Percentiles rank a stretch among this genome's conserved stretches.
phyloP scores from a whole-genome alignment of 1,140 invertebrate genomes.

The Ctenoplectra terminalis region DNA sequence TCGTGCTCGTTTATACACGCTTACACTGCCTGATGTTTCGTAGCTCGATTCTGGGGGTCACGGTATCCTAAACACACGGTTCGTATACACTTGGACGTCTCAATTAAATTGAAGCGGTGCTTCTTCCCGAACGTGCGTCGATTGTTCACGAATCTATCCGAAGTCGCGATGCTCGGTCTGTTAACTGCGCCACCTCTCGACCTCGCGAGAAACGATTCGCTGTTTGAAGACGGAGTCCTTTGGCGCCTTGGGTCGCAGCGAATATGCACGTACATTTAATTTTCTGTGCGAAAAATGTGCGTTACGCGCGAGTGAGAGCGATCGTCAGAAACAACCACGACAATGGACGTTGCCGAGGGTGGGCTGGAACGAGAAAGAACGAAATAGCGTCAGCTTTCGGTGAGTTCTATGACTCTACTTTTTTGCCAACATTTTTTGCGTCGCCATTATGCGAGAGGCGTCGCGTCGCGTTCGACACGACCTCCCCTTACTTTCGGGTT shows the following conservation, averaged over 20 bases:
- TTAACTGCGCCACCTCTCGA: background rate
- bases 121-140: background rate
- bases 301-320: background rate
- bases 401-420: background rate
- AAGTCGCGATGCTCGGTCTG: background rate
- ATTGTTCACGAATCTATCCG: background rate
- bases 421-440: too few relatives aligned
- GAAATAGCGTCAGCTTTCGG: background rate
- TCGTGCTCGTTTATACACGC: slow-evolving; percentile 26
- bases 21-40: slow-evolving; percentile 44
- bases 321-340: too few relatives aligned
- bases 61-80: slow-evolving; percentile 21
- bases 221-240: background rate
- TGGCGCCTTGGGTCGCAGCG: background rate
- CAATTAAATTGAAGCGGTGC: slow-evolving; percentile 50
- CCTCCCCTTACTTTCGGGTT: too few relatives aligned
- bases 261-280: background rate
- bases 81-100: slow-evolving; percentile 60
- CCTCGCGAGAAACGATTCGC: background rate
- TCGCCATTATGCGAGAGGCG: background rate
- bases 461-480: background rate
- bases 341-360: background rate
- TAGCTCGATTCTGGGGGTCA: slow-evolving; percentile 39
- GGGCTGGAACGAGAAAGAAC: too few relatives aligned
- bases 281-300: background rate